These are phyloP conservation scores for Neotragus pygmaeus DNA, from an alignment of 2,113 vertebrate genomes.

Conservation along the genomic window DNA sequence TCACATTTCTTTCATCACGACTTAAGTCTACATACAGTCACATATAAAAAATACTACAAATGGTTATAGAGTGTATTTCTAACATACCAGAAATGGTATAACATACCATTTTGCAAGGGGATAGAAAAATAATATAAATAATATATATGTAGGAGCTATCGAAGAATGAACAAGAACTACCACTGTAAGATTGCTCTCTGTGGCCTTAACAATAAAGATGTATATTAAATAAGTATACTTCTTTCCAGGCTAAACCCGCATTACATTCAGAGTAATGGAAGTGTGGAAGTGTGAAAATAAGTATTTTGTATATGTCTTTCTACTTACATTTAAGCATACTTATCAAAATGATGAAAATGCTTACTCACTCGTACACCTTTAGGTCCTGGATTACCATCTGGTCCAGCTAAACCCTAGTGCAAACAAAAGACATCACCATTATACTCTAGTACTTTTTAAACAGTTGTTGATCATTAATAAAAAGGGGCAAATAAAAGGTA, in stretches of 20 bases:
- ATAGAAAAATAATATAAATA: background rate
- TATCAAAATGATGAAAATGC: constrained; percentile 56
- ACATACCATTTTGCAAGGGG: background rate
- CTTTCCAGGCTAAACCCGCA: background rate
- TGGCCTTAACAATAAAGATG: background rate
- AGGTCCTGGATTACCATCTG: constrained; percentile 93
- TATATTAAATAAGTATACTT: background rate
- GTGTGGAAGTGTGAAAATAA: background rate
- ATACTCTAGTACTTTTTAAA: background rate
- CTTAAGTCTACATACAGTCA: background rate
- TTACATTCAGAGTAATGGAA: background rate
- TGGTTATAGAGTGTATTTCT: background rate
- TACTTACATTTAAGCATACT: background rate
- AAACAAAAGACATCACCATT: constrained; percentile 57
- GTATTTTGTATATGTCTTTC: background rate
- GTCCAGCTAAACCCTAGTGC: constrained; percentile 91
- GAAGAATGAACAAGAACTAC: background rate
- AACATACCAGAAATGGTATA: background rate
- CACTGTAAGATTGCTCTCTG: background rate
- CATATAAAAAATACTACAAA: background rate
- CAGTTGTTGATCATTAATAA: background rate
- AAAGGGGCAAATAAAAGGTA: background rate
- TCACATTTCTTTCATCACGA: background rate
- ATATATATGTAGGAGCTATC: background rate
- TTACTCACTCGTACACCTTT: constrained; percentile 96